A percentile compares a stretch with the other conserved stretches of the same genome.
Evolutionary conservation across 2,888 invertebrate species (phyloP).

Genomic region (Eumerus sabulonum): DNA sequence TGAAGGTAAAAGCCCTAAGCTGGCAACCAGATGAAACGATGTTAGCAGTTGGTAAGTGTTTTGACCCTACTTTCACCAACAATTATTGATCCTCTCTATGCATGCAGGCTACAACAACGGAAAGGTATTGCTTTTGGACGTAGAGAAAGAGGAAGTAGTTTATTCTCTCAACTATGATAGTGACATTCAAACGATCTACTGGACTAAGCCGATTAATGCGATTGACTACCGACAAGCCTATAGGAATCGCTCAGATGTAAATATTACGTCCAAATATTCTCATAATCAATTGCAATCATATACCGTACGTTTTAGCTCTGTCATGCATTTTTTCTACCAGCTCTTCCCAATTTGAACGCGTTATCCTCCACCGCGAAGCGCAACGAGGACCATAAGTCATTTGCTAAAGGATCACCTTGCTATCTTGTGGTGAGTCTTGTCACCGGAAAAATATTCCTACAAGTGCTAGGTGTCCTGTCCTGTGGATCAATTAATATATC

Average conservation of each 20-base stretch:
- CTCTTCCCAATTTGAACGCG: constrained; percentile 81
- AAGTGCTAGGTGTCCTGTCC: constrained; percentile 91
- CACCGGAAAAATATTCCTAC: constrained; percentile 86
- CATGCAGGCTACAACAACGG: constrained; percentile 86
- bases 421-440: constrained; percentile 89
- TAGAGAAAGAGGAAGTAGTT: constrained; percentile 91
- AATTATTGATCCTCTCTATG: background rate
- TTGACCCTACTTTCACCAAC: no score
- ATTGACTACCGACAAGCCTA: constrained; percentile 72
- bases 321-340: constrained; percentile 81
- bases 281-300: no score
- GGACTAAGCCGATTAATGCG: constrained; percentile 80
- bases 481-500: constrained; percentile 85
- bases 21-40: constrained; percentile 98
- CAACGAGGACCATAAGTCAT: constrained; percentile 80
- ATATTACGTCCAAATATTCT: background rate
- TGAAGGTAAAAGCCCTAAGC: constrained; percentile 87
- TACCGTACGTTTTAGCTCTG: constrained; percentile 77
- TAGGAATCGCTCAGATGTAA: constrained; percentile 72
- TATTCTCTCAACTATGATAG: constrained; percentile 83
- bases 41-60: constrained; percentile 79
- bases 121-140: constrained; percentile 86
- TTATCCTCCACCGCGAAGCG: constrained; percentile 81
- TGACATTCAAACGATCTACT: constrained; percentile 87
- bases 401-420: constrained; percentile 84